Conservation (phyloP, 2,888 invertebrate species). For the Formica aserva region DNA sequence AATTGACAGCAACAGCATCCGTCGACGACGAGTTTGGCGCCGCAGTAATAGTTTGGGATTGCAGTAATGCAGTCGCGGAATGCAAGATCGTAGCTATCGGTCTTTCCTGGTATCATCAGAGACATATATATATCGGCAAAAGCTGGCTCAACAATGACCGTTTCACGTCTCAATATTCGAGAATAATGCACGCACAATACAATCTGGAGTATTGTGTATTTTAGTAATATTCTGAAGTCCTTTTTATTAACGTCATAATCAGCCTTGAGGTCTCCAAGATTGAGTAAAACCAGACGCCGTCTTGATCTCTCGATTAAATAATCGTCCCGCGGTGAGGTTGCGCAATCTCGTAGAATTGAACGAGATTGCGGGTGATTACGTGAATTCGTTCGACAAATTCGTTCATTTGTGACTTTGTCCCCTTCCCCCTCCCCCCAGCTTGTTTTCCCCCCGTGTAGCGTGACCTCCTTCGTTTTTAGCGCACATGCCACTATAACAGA, state of each 20-base stretch:
- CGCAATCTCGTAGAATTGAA: slow-evolving; percentile 45
- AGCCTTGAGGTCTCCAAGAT: not conserved
- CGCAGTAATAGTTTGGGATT: slow-evolving; percentile 47
- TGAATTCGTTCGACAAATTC: not conserved
- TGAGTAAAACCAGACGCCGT: slow-evolving; percentile 4
- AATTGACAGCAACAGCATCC: slow-evolving; percentile 53
- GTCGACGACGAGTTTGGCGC: slow-evolving; percentile 67
- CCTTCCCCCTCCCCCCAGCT: not conserved
- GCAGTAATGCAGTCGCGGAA: slow-evolving; percentile 71
- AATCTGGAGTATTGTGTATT: not conserved
- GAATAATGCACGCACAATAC: not conserved
- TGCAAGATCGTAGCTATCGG: slow-evolving; percentile 62
- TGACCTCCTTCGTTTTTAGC: slow-evolving; percentile 37
- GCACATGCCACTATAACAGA: not conserved
- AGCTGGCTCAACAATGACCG: not conserved
- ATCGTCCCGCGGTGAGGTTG: slow-evolving; percentile 15
- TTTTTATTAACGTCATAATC: slow-evolving; percentile 14
- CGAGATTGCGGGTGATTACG: slow-evolving; percentile 58
- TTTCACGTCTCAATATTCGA: not conserved
- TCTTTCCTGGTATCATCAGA: slow-evolving; percentile 48
- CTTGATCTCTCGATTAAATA: slow-evolving; percentile 34
- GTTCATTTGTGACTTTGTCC: not conserved
- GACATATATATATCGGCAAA: not conserved
- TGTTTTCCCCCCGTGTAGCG: not conserved
- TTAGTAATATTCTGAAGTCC: not conserved